Percentiles rank a stretch among this genome's conserved stretches.
Conservation (phyloP, 2,888 invertebrate species). For the Phortica magna region DNA sequence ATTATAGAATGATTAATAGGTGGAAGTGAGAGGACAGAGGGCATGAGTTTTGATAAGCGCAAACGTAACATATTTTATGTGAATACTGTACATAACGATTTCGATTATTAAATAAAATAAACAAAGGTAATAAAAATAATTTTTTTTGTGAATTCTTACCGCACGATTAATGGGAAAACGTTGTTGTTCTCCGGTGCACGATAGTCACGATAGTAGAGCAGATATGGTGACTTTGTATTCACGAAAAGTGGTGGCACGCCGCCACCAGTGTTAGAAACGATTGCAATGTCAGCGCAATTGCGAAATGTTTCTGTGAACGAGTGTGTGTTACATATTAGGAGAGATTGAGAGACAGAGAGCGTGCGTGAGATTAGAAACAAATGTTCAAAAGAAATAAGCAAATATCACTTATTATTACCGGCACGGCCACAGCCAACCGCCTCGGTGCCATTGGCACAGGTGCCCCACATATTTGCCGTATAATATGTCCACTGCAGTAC, state of each 20-base stretch:
- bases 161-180: slow-evolving; percentile 86
- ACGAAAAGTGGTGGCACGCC: slow-evolving; percentile 86
- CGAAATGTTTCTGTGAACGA: slow-evolving; percentile 86
- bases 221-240: slow-evolving; percentile 84
- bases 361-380: not conserved
- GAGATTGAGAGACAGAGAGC: not conserved
- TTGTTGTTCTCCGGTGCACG: slow-evolving; percentile 82
- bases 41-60: not conserved
- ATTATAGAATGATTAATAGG: not conserved
- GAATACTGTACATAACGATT: not conserved
- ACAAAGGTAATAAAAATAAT: not conserved
- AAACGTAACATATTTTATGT: not conserved
- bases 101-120: not conserved
- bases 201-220: slow-evolving; percentile 87
- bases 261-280: slow-evolving; percentile 88
- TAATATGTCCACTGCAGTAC: slow-evolving; percentile 96
- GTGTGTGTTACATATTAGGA: not conserved
- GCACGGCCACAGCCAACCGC: slow-evolving; percentile 93
- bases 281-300: slow-evolving; percentile 93
- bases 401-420: slow-evolving; percentile 64
- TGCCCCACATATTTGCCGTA: slow-evolving; percentile 93
- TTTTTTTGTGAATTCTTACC: slow-evolving; percentile 79
- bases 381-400: no score
- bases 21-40: not conserved
- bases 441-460: slow-evolving; percentile 90